A percentile compares a stretch with the other conserved stretches of the same genome.
phyloP scores from a whole-genome alignment of 1,140 invertebrate genomes.

The Calosoma granatense region DNA sequence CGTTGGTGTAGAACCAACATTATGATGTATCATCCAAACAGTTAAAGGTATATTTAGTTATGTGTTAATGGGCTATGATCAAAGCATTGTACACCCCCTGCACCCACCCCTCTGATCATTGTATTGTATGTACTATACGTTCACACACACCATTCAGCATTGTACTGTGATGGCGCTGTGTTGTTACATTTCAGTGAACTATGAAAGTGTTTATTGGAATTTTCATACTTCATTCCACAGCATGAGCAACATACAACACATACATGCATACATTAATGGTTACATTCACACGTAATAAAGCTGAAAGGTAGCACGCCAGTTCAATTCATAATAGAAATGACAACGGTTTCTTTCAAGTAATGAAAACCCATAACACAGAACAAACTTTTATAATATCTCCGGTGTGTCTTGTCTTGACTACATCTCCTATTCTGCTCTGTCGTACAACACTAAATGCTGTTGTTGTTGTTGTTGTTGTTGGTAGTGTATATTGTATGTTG shows the following conservation, averaged over 20 bases:
- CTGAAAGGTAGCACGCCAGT: not conserved
- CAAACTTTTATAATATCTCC: too few species aligned
- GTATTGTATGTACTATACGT: not conserved
- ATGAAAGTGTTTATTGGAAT: constrained; percentile 6
- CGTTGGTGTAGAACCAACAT: not conserved
- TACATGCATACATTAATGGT: not conserved
- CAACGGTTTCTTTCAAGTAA: too few species aligned
- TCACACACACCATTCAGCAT: not conserved
- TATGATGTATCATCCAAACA: not conserved
- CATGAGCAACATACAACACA: not conserved
- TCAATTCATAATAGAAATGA: too few species aligned
- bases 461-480: too few species aligned
- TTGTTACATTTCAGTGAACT: constrained; percentile 6
- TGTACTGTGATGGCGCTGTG: not conserved
- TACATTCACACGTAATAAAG: not conserved
- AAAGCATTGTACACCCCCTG: not conserved
- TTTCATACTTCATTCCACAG: not conserved
- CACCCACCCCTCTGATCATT: not conserved
- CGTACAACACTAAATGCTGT: too few species aligned
- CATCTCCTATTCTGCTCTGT: too few species aligned
- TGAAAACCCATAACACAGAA: too few species aligned
- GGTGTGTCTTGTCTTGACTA: too few species aligned
- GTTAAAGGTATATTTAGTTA: constrained; percentile 1
- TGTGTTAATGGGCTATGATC: not conserved
- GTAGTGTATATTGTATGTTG: too few species aligned